Evolutionary conservation across 2,797 vertebrate genomes (phyloP).

Genomic region (Cottoperca gobio): DNA sequence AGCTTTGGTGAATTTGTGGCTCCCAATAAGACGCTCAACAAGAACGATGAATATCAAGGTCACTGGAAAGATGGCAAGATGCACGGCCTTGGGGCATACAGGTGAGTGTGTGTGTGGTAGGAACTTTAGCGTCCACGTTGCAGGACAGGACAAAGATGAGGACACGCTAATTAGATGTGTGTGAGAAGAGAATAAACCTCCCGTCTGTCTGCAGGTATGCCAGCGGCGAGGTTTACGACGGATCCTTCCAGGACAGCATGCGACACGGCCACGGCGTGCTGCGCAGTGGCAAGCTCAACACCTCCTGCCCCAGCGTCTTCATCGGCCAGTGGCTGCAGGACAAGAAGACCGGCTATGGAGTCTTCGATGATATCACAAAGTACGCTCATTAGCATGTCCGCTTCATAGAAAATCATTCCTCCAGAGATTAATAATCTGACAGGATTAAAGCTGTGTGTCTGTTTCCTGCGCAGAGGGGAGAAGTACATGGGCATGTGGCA

Average conservation of each 20-base stretch:
- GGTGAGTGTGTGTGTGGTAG: constrained; percentile 72
- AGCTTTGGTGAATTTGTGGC: constrained; percentile 93
- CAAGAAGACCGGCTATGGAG: constrained; percentile 96
- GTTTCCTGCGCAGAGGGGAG: constrained; percentile 87
- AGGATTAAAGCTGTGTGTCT: too few species aligned
- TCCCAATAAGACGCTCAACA: constrained; percentile 89
- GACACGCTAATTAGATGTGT: too few species aligned
- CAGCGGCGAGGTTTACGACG: constrained; percentile 96
- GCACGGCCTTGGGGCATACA: constrained; percentile 94
- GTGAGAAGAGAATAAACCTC: background rate
- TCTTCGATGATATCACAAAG: constrained; percentile 98
- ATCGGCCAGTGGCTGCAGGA: constrained; percentile 97
- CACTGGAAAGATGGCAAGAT: constrained; percentile 97
- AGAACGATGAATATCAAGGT: constrained; percentile 92
- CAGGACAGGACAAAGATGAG: background rate
- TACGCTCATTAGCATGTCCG: constrained; percentile 61
- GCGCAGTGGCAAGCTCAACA: constrained; percentile 94
- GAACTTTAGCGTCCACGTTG: too few species aligned
- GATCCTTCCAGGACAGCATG: constrained; percentile 94
- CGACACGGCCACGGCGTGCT: constrained; percentile 96
- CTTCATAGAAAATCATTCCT: too few species aligned
- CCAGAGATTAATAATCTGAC: too few species aligned
- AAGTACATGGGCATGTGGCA: constrained; percentile 99
- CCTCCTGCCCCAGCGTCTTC: constrained; percentile 96
- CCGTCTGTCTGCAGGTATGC: constrained; percentile 85